Evolutionary conservation across 2,888 invertebrate species (phyloP), one percentile per base, ranked within the genome.

Genomic region (Macrophya annulata): DNA sequence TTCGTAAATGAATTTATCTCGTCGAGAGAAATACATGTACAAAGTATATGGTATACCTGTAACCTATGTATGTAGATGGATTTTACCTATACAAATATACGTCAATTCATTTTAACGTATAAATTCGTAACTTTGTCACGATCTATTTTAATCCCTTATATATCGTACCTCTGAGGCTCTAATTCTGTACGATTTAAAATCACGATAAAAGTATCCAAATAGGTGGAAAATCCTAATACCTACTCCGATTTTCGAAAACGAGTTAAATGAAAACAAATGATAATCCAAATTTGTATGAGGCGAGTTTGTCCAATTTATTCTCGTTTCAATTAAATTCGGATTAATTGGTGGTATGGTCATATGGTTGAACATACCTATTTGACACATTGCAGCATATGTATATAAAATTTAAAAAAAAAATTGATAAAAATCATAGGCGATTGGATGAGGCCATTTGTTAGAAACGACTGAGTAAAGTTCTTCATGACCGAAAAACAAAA

Each of bases 71-170:
- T 31, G 10, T 51, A 8, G 43, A 5, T 5, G 15, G 21, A 10
- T 43, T 43, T 40, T 72, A n/a, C n/a, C n/a, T n/a, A 25, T 48
- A 17, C 15, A 9, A 3, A 21, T 48, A 25, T 25, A 77, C 31
- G 31, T 55, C n/a, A 55, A 77, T 77, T 55, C 48, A 77, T 31
- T 31, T 77, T 55, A 77, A 37, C 77, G 77, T 55, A 77, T 77
- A 55, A 77, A 77, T 77, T 55, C 51, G n/a, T 55, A 77, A 37
- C 77, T 77, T 77, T 37, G 77, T 77, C 48, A 48, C 77, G 77
- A n/a, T 51, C 77, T 55, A 77, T 77, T 77, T 55, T 37, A 77
- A 77, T 77, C 77, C 55, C 31, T 51, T 21, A n/a, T n/a, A n/a
- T n/a, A 21, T 31, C 68, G 37, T 68, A 17, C 37, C 37, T 31